These are phyloP conservation scores for Hirtodrosophila cameraria DNA, from an alignment of 2,888 invertebrate genomes.

Conservation along the genomic window DNA sequence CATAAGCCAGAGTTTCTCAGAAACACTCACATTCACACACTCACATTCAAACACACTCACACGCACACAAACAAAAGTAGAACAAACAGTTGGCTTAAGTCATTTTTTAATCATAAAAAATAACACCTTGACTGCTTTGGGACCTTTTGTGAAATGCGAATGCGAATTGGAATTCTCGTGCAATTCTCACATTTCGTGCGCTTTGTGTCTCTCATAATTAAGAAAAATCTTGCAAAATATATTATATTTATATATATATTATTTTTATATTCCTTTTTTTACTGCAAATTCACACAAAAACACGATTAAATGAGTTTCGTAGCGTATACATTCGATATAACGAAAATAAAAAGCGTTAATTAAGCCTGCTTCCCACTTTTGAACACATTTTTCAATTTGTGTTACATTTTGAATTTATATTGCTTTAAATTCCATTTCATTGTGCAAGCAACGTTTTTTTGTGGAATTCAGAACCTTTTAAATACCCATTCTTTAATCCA, in stretches of 20 bases:
- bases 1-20: constrained; percentile 64
- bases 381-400: not conserved
- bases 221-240: constrained; percentile 71
- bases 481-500: too few relatives aligned
- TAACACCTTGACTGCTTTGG: constrained; percentile 41
- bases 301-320: not conserved
- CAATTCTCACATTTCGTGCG: constrained; percentile 60
- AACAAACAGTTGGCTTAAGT: constrained; percentile 23
- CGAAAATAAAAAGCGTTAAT: not conserved
- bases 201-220: constrained; percentile 61
- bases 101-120: constrained; percentile 14
- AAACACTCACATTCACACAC: constrained; percentile 29
- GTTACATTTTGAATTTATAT: not conserved
- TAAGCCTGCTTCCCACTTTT: too few relatives aligned
- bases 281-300: constrained; percentile 23
- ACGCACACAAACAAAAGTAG: constrained; percentile 23
- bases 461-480: too few relatives aligned
- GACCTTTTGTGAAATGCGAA: constrained; percentile 55
- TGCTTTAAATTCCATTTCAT: too few relatives aligned
- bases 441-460: too few relatives aligned
- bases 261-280: constrained; percentile 32
- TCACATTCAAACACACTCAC: not conserved
- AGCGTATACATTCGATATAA: constrained; percentile 16
- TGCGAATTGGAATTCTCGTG: too few relatives aligned
- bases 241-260: constrained; percentile 31